phyloP scores from a whole-genome alignment of 1,140 invertebrate genomes.

The Drosophila sp. region DNA sequence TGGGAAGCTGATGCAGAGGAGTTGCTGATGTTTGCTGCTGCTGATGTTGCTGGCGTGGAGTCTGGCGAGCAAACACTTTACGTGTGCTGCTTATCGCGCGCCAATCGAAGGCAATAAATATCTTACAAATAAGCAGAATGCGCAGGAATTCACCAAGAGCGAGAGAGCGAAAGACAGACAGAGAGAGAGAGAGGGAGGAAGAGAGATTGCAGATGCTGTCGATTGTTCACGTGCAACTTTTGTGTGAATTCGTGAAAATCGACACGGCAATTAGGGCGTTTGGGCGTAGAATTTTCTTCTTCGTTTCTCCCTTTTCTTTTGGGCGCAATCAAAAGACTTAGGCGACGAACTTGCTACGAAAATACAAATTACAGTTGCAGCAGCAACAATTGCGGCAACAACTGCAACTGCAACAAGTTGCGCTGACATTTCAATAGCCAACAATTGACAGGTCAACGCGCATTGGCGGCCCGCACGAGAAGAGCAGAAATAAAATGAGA shows the following conservation, averaged over 20 bases:
- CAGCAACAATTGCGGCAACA: not conserved
- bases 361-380: slow-evolving; percentile 51
- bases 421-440: slow-evolving; percentile 84
- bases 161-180: not conserved
- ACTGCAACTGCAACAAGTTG: slow-evolving; percentile 25
- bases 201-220: slow-evolving; percentile 28
- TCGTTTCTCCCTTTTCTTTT: not conserved
- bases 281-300: slow-evolving; percentile 5
- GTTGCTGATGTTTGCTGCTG: not conserved
- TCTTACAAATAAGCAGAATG: slow-evolving; percentile 85
- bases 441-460: slow-evolving; percentile 84
- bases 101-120: slow-evolving; percentile 85
- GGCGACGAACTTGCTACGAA: slow-evolving; percentile 69
- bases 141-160: slow-evolving; percentile 71
- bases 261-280: slow-evolving; percentile 78
- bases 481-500: slow-evolving; percentile 7
- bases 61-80: slow-evolving; percentile 77
- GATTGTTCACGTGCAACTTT: slow-evolving; percentile 55
- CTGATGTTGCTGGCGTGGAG: slow-evolving; percentile 31
- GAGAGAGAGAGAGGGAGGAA: slow-evolving; percentile 5
- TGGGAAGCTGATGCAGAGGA: slow-evolving; percentile 2
- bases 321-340: slow-evolving; percentile 77
- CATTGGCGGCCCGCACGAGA: slow-evolving; percentile 53
- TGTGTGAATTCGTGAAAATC: slow-evolving; percentile 83
- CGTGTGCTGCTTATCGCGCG: slow-evolving; percentile 81